phyloP scores from a whole-genome alignment of 30 jellyfish, hydroid and myxozoan genomes.

The Calvadosia cruxmelitensis region DNA sequence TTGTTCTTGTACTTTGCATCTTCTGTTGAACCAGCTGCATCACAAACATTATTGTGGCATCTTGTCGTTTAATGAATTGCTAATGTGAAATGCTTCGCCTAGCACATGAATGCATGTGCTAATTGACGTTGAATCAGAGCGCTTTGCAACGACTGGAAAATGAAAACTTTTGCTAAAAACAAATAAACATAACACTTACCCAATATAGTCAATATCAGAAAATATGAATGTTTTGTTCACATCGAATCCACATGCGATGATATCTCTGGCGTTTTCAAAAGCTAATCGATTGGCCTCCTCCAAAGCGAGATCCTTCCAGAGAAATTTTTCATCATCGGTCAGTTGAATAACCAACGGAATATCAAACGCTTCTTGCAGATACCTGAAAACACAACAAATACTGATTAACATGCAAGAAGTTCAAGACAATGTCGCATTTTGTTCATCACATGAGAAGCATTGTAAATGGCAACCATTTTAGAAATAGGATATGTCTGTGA shows the following conservation, averaged over 20 bases:
- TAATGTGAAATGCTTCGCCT: too few species aligned
- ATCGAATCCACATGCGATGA: conserved; percentile 99
- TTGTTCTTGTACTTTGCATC: too few species aligned
- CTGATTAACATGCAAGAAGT: background rate
- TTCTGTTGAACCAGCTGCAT: too few species aligned
- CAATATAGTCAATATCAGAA: conserved; percentile 84
- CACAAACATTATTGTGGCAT: too few species aligned
- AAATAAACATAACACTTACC: conserved; percentile 56
- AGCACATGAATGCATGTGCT: too few species aligned
- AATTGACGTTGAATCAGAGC: too few species aligned
- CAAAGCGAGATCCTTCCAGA: conserved; percentile 63
- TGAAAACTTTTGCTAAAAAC: too few species aligned
- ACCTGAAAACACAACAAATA: conserved; percentile 19
- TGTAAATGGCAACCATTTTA: too few species aligned
- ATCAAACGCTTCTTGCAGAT: conserved; percentile 94
- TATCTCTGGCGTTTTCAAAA: conserved; percentile 79
- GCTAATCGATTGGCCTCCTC: conserved; percentile 92
- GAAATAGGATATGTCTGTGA: too few species aligned
- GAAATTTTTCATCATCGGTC: conserved; percentile 97
- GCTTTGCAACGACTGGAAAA: too few species aligned
- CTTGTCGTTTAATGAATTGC: too few species aligned
- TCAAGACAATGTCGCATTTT: background rate
- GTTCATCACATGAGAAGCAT: background rate
- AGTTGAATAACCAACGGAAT: conserved; percentile 92
- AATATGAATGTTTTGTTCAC: conserved; percentile 80